Conservation (phyloP, 1,140 invertebrate genomes). For the Trissolcus basalis region DNA sequence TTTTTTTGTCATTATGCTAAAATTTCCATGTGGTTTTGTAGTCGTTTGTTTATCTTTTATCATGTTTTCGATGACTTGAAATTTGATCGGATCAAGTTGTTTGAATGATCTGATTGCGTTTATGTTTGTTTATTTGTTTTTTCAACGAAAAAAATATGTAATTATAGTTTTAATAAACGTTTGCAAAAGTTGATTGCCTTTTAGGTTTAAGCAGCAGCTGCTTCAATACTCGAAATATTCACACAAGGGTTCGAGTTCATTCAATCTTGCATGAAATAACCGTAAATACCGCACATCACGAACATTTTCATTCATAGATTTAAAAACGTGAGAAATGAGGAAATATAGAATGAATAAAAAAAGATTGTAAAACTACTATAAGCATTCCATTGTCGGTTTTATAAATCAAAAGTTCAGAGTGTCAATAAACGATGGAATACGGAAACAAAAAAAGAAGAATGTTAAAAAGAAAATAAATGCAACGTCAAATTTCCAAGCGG, state of each 20-base stretch:
- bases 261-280: slow-evolving; percentile 19
- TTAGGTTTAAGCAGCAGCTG: too few species aligned
- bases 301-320: slow-evolving; percentile 36
- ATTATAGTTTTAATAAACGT: too few species aligned
- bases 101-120: too few species aligned
- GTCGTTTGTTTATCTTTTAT: too few species aligned
- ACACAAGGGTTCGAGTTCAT: background rate
- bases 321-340: slow-evolving; percentile 6
- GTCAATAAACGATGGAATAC: slow-evolving; percentile 26
- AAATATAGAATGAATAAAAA: background rate
- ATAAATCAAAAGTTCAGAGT: slow-evolving; percentile 26
- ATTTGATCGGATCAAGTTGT: too few species aligned
- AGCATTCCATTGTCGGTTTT: slow-evolving; percentile 11
- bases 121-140: too few species aligned
- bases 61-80: too few species aligned
- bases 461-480: slow-evolving; percentile 50
- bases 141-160: too few species aligned
- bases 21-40: too few species aligned
- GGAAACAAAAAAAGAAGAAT: slow-evolving; percentile 22
- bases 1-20: too few species aligned
- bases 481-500: slow-evolving; percentile 41
- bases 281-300: slow-evolving; percentile 17
- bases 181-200: too few species aligned
- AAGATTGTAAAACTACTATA: slow-evolving; percentile 3
- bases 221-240: too few species aligned